Percentiles rank a stretch among this genome's conserved stretches.
phyloP scores from a whole-genome alignment of 2,797 vertebrate species.

The Enteromius fasciolatus region DNA sequence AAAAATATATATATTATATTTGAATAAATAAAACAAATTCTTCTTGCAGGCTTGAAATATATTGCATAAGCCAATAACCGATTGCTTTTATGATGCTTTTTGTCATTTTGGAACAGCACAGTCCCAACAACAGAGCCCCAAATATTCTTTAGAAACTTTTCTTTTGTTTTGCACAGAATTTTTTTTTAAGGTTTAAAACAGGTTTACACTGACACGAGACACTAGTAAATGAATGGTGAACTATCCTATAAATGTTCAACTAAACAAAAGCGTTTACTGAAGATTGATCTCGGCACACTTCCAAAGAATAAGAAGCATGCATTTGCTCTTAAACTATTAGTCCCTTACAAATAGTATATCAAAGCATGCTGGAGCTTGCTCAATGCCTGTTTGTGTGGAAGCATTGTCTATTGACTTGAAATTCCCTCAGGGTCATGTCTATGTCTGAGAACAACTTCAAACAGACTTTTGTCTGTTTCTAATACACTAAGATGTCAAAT shows the following conservation, averaged over 20 bases:
- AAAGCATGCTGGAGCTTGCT: not conserved
- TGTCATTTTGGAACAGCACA: not conserved
- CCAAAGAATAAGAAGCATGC: not conserved
- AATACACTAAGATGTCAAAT: not conserved
- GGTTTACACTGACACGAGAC: not conserved
- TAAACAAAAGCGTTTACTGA: not conserved
- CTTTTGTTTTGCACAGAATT: not conserved
- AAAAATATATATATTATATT: not conserved
- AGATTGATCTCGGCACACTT: slow-evolving; percentile 4
- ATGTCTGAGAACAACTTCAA: not conserved
- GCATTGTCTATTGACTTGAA: not conserved
- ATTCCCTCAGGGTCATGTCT: not conserved
- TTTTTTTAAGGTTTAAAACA: too few species aligned
- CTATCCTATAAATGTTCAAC: not conserved
- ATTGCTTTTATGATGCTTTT: not conserved
- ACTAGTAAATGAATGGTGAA: not conserved
- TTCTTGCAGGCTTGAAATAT: not conserved
- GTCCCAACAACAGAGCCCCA: too few species aligned
- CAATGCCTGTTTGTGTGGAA: too few species aligned
- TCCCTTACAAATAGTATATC: not conserved
- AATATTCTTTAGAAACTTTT: not conserved
- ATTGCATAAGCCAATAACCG: not conserved
- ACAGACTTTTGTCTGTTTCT: not conserved
- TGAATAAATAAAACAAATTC: not conserved
- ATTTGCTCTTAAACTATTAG: not conserved